Evolutionary conservation across 2,797 vertebrate species (phyloP), one percentile per base, ranked within the genome.

Genomic region (Momotus momota): DNA sequence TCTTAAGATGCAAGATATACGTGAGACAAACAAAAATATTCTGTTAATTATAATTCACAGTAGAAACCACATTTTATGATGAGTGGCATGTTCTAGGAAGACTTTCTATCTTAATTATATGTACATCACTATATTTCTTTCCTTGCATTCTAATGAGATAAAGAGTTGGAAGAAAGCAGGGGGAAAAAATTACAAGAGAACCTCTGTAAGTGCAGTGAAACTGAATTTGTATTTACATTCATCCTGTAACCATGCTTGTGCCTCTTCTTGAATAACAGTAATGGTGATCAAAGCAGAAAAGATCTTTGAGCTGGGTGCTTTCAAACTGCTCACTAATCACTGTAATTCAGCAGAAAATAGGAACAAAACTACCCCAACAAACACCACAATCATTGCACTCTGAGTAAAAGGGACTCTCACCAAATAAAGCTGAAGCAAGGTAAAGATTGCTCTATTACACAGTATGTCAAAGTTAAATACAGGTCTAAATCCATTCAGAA

Each of bases 281-380:
- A 67, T 75, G 80, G 66, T 94, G 92, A 95, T 95, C 92, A 96
- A 87, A 97, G 69, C 77, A 95, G 81, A 87, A 94, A 88, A 82
- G 81, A 69, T 92, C 92, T 96, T 94, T 77, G 88, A 94, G 81
- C 71, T 87, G 6, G 19, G 52, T 69, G 83, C 74, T 96, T 94
- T 96, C 92, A 92, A 85, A 90, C 62, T 38, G 54, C 74, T 91
- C 78, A 41, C 82, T 90, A 93, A 96, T 97, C 88, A 97, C 93
- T 97, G 67, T 97, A 95, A 97, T 97, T 97, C 86, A 86, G 67
- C 43, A 87, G 86, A 81, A 96, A 96, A 94, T 83, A 78, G 82
- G 82, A 75, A 51, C 65, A 77, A 93, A 97, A 91, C 81, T 87
- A 40, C 69, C 79, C 80, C 86, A 93, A 91, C 45, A 91, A 94